Conservation (phyloP, 1,140 invertebrate species). For the Psilanteris sp. region DNA sequence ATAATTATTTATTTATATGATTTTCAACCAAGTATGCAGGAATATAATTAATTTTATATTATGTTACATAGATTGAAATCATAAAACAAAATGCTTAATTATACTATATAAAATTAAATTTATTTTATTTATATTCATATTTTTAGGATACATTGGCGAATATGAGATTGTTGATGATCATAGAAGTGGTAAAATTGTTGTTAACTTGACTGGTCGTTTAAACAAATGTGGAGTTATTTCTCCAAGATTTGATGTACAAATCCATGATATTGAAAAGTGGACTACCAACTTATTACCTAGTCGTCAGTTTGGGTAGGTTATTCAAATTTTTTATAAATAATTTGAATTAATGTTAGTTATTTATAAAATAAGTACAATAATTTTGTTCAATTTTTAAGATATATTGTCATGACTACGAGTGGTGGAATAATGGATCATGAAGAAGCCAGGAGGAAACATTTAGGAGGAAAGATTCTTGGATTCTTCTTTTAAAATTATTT, state of each 20-base stretch:
- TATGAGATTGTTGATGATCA: slow-evolving; percentile 99
- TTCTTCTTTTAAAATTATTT: slow-evolving; percentile 92
- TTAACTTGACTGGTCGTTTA: slow-evolving; percentile 97
- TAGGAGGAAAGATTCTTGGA: slow-evolving; percentile 99
- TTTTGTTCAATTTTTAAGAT: slow-evolving; percentile 86
- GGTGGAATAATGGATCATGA: slow-evolving; percentile 99
- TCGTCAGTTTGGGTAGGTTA: slow-evolving; percentile 99
- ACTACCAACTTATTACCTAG: slow-evolving; percentile 98
- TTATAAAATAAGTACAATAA: not conserved
- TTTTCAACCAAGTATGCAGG: no score
- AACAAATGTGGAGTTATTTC: slow-evolving; percentile 98
- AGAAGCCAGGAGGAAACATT: slow-evolving; percentile 99
- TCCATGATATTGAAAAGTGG: slow-evolving; percentile 98
- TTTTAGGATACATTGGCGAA: slow-evolving; percentile 96
- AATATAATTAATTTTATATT: no score
- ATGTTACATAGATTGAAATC: no score
- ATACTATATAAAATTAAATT: no score
- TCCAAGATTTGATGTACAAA: slow-evolving; percentile 96
- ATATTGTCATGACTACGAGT: slow-evolving; percentile 98
- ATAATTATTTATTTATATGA: no score
- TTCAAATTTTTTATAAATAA: no score
- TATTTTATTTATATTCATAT: no score
- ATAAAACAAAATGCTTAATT: no score
- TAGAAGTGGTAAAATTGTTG: slow-evolving; percentile 98
- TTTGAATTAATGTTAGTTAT: slow-evolving; percentile 3